Conservation (phyloP, 2,888 invertebrate species). For the Monoplex corrugatus region DNA sequence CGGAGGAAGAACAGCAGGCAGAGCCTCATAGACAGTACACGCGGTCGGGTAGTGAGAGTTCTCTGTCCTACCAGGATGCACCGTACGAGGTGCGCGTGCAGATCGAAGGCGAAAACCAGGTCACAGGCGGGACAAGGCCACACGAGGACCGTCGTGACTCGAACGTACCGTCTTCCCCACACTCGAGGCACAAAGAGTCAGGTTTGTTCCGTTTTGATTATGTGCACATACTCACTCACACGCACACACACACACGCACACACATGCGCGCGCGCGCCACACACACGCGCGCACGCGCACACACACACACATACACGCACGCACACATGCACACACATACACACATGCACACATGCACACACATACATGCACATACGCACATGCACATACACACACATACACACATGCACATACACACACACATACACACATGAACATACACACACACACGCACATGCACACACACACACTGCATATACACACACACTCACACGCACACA, state of each 20-base stretch:
- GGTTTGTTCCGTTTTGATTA: background rate
- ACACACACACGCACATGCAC: background rate
- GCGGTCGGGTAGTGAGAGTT: constrained; percentile 35
- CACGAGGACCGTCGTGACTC: background rate
- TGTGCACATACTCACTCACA: background rate
- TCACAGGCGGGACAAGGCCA: background rate
- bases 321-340: background rate
- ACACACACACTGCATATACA: too few species aligned
- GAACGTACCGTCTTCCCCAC: background rate
- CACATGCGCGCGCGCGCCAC: background rate
- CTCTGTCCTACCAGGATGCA: constrained; percentile 24
- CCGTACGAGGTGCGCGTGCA: constrained; percentile 36
- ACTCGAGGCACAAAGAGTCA: background rate
- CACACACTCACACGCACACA: background rate
- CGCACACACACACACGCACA: background rate
- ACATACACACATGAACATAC: background rate
- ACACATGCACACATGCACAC: constrained; percentile 27
- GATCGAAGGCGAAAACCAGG: constrained; percentile 24
- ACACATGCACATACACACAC: background rate
- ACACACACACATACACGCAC: background rate
- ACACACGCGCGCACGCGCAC: background rate
- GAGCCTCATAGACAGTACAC: background rate
- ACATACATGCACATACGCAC: too few species aligned
- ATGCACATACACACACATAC: background rate
- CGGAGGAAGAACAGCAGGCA: constrained; percentile 10